Conservation (phyloP, 2,113 vertebrate species). For the Chloropsis cyanopogon region DNA sequence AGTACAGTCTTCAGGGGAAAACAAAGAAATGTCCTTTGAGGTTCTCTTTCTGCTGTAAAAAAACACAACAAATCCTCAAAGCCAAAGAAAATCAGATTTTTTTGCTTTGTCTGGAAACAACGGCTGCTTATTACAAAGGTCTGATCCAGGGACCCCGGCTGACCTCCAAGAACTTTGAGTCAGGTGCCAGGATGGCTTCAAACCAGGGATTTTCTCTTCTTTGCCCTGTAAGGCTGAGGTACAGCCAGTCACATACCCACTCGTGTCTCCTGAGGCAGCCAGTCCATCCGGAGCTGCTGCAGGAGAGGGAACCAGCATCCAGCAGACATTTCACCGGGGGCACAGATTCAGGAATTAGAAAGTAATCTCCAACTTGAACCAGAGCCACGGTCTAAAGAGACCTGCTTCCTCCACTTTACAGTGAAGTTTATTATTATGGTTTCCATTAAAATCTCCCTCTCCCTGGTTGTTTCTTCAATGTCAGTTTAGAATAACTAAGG, state of each 20-base stretch:
- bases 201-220: neutral
- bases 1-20: conserved; percentile 11
- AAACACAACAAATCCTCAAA: conserved; percentile 19
- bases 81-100: conserved; percentile 41
- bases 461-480: neutral
- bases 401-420: conserved; percentile 58
- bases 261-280: neutral
- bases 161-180: conserved; percentile 29
- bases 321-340: conserved; percentile 43
- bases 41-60: conserved; percentile 7
- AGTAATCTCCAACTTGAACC: conserved; percentile 61
- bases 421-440: conserved; percentile 33
- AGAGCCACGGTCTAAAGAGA: conserved; percentile 45
- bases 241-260: neutral
- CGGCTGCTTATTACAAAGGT: neutral
- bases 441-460: neutral
- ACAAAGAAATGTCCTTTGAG: conserved; percentile 21
- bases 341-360: conserved; percentile 56
- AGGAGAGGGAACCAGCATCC: neutral
- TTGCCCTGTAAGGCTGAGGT: neutral
- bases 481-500: neutral
- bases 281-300: neutral
- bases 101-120: conserved; percentile 47
- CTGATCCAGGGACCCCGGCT: neutral
- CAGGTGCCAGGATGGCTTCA: conserved; percentile 36